Evolutionary conservation across 2,113 vertebrate genomes (phyloP).

Genomic region (Podarcis muralis): DNA sequence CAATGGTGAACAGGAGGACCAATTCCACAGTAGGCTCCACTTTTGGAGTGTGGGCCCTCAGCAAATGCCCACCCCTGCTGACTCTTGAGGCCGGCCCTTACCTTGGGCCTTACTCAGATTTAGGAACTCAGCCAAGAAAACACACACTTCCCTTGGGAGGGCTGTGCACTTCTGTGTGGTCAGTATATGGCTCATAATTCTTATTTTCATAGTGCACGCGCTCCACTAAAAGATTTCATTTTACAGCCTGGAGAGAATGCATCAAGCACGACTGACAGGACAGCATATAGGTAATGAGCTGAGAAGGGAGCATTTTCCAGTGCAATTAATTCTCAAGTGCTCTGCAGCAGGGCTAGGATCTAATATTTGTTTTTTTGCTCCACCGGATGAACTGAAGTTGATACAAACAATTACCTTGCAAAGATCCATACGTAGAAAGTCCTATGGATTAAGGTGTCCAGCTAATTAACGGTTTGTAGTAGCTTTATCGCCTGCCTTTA

Average conservation of each 20-base stretch:
- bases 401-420: constrained; percentile 21
- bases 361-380: constrained; percentile 5
- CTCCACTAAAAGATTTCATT: constrained; percentile 6
- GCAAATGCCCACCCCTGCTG: no score
- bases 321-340: constrained; percentile 14
- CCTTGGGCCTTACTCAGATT: background rate
- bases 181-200: background rate
- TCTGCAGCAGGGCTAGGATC: background rate
- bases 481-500: background rate
- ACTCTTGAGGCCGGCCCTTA: no score
- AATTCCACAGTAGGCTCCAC: no score
- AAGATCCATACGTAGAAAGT: background rate
- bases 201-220: no score
- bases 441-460: background rate
- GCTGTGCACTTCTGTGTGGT: background rate
- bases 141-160: no score
- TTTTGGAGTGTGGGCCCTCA: no score
- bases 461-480: background rate
- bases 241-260: background rate
- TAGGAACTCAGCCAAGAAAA: background rate
- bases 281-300: constrained; percentile 15
- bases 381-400: background rate
- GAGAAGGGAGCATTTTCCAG: background rate
- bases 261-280: background rate
- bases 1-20: no score